Percentiles rank a stretch among this genome's conserved stretches.
Evolutionary conservation across 2,113 vertebrate species (phyloP).

Genomic region (Carassius carassius): DNA sequence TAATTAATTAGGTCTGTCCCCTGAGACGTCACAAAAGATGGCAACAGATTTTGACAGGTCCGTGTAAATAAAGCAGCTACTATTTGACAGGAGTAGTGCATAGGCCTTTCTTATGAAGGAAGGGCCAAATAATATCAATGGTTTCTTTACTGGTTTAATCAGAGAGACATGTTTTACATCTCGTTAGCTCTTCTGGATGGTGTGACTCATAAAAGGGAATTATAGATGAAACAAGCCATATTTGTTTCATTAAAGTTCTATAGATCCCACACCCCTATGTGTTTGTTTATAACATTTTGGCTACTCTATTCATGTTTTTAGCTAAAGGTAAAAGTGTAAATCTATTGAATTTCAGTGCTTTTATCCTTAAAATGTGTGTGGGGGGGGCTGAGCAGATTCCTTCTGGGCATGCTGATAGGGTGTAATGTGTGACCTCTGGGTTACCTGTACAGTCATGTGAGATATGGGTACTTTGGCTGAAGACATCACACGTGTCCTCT

Average conservation of each 20-base stretch:
- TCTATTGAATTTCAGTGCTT: neutral
- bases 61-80: constrained; percentile 2
- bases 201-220: neutral
- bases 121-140: neutral
- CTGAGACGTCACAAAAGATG: neutral
- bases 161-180: neutral
- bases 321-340: neutral
- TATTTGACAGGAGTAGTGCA: constrained; percentile 23
- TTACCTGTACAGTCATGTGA: constrained; percentile 21
- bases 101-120: neutral
- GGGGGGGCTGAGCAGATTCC: neutral
- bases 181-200: neutral
- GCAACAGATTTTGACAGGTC: neutral
- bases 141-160: neutral
- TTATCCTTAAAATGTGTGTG: neutral
- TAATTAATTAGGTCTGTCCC: neutral
- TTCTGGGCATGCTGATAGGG: neutral
- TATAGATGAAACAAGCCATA: neutral
- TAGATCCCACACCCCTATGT: neutral
- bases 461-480: neutral
- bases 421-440: neutral
- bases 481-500: constrained; percentile 16
- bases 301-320: neutral
- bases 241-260: neutral
- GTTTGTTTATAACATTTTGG: neutral